phyloP scores from a whole-genome alignment of 2,113 vertebrate species.

The Alosa alosa region DNA sequence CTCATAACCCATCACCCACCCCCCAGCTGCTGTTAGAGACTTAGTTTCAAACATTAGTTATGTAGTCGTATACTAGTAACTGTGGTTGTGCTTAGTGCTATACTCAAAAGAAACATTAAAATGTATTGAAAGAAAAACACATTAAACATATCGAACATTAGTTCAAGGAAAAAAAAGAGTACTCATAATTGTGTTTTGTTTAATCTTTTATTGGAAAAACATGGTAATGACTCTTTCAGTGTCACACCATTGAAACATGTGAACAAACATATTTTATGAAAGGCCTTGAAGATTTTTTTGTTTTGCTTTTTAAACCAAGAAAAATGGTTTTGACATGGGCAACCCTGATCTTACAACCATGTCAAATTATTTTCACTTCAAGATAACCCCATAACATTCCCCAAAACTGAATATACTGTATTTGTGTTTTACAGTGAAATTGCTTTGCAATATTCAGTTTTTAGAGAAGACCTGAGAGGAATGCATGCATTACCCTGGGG shows the following conservation, averaged over 20 bases:
- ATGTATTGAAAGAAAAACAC: too few relatives aligned
- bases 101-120: too few relatives aligned
- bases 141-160: neutral
- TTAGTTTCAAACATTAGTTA: neutral
- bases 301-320: neutral
- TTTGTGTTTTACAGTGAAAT: neutral
- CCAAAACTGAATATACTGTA: neutral
- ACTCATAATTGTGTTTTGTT: neutral
- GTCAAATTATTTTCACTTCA: neutral
- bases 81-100: too few relatives aligned
- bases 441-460: neutral
- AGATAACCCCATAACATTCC: neutral
- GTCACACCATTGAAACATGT: neutral
- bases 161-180: neutral
- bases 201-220: neutral
- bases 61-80: too few relatives aligned
- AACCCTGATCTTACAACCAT: neutral
- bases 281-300: neutral
- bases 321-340: neutral
- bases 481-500: constrained; percentile 35
- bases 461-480: constrained; percentile 45
- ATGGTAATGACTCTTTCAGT: neutral
- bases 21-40: too few relatives aligned
- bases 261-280: neutral
- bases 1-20: too few relatives aligned